These are phyloP conservation scores for Amphipoea lucens DNA, from an alignment of 2,888 invertebrate genomes.

Conservation along the genomic window DNA sequence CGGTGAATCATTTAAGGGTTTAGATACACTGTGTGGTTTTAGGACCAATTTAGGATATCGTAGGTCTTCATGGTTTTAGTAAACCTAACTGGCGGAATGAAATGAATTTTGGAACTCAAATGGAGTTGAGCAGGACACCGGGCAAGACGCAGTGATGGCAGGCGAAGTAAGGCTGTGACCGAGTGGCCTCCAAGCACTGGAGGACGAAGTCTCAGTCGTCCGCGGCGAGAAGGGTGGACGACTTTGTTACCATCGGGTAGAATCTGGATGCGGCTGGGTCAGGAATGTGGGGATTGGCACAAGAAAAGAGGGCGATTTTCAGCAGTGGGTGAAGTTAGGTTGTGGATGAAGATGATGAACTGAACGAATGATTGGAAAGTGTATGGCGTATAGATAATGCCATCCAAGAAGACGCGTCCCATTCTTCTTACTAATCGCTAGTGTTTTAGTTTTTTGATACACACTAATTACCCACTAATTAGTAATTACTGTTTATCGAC, in stretches of 20 bases:
- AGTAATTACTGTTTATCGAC: no score
- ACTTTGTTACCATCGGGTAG: neutral
- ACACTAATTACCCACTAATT: no score
- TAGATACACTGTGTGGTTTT: conserved; percentile 24
- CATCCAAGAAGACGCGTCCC: no score
- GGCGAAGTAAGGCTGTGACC: neutral
- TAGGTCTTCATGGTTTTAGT: neutral
- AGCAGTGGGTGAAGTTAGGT: neutral
- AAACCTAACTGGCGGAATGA: neutral
- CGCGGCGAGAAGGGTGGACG: neutral
- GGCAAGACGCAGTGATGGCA: neutral
- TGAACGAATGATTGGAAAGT: neutral
- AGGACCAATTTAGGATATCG: neutral
- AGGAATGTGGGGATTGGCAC: neutral
- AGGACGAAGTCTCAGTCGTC: neutral
- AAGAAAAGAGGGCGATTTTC: neutral
- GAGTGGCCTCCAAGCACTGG: neutral
- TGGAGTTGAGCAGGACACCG: neutral
- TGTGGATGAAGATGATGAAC: neutral
- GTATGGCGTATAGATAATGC: neutral
- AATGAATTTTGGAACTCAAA: neutral
- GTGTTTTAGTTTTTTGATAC: no score
- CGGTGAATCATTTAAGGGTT: conserved; percentile 26
- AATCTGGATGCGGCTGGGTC: no score
- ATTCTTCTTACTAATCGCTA: no score